These are phyloP conservation scores for Caenorhabditis zanzibari DNA, from an alignment of 2,888 invertebrate genomes.

Conservation along the genomic window DNA sequence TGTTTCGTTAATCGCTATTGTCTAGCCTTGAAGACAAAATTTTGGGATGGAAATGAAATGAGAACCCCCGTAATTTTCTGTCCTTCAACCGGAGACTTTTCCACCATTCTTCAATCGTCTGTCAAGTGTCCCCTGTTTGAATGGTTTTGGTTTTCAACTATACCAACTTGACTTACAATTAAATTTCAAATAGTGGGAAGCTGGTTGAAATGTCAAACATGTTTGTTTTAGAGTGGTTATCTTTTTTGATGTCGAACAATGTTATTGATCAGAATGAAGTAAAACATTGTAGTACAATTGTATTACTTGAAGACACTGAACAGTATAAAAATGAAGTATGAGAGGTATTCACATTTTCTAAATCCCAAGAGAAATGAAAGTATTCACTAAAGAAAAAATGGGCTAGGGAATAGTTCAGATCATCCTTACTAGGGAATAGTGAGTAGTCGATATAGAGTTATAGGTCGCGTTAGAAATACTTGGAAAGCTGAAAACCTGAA, in stretches of 20 bases:
- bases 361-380: too few relatives aligned
- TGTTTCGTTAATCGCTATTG: constrained; percentile 46
- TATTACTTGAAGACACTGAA: too few relatives aligned
- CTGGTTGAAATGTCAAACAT: not conserved
- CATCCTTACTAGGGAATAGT: too few relatives aligned
- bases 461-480: too few relatives aligned
- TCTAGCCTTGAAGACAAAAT: constrained; percentile 21
- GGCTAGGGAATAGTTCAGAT: too few relatives aligned
- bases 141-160: constrained; percentile 37
- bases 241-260: not conserved
- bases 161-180: constrained; percentile 14
- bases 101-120: constrained; percentile 17
- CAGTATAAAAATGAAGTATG: too few relatives aligned
- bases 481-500: too few relatives aligned
- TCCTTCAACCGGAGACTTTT: constrained; percentile 39
- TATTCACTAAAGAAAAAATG: too few relatives aligned
- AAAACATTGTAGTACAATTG: too few relatives aligned
- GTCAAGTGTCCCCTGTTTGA: constrained; percentile 47
- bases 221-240: not conserved
- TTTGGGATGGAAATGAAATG: constrained; percentile 20
- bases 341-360: too few relatives aligned
- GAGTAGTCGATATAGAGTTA: too few relatives aligned
- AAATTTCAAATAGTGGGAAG: constrained; percentile 4
- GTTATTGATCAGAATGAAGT: not conserved
- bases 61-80: constrained; percentile 51